Evolutionary conservation across 2,797 vertebrate species (phyloP).

Genomic region (Nannoperca australis): DNA sequence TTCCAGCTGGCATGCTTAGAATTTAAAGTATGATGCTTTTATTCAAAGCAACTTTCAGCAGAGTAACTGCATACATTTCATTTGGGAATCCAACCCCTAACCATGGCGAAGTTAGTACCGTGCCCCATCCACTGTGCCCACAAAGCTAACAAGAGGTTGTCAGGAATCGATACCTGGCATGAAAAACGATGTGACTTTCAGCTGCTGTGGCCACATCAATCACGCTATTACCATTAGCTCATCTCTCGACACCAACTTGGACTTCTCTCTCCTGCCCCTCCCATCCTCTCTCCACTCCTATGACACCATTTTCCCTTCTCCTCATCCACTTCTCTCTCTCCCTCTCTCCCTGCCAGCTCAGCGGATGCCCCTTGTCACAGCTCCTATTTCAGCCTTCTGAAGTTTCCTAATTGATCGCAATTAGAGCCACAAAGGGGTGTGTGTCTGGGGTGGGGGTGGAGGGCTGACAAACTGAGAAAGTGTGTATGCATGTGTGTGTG

Average conservation of each 20-base stretch:
- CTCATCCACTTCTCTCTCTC: slow-evolving; percentile 33
- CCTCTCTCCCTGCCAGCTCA: slow-evolving; percentile 74
- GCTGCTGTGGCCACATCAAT: slow-evolving; percentile 78
- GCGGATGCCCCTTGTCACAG: slow-evolving; percentile 82
- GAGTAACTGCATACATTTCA: slow-evolving; percentile 42
- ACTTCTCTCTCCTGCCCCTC: slow-evolving; percentile 48
- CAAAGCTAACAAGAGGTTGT: slow-evolving; percentile 75
- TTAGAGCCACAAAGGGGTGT: slow-evolving; percentile 74
- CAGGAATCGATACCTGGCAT: slow-evolving; percentile 78
- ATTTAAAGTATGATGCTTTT: slow-evolving; percentile 30
- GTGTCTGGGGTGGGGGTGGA: background rate
- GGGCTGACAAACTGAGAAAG: slow-evolving; percentile 49
- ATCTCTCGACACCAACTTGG: slow-evolving; percentile 71
- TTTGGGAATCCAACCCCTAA: slow-evolving; percentile 45
- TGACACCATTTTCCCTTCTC: slow-evolving; percentile 39
- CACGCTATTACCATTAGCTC: slow-evolving; percentile 79
- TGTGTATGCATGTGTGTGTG: slow-evolving; percentile 32
- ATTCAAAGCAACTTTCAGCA: slow-evolving; percentile 38
- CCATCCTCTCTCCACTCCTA: slow-evolving; percentile 37
- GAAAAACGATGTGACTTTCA: slow-evolving; percentile 79
- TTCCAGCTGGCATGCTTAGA: slow-evolving; percentile 19
- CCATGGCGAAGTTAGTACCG: slow-evolving; percentile 49
- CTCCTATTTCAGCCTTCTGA: slow-evolving; percentile 85
- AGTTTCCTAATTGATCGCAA: slow-evolving; percentile 88
- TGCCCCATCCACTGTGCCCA: slow-evolving; percentile 43